phyloP scores from a whole-genome alignment of 2,797 vertebrate species.

The Pangasius macronema region DNA sequence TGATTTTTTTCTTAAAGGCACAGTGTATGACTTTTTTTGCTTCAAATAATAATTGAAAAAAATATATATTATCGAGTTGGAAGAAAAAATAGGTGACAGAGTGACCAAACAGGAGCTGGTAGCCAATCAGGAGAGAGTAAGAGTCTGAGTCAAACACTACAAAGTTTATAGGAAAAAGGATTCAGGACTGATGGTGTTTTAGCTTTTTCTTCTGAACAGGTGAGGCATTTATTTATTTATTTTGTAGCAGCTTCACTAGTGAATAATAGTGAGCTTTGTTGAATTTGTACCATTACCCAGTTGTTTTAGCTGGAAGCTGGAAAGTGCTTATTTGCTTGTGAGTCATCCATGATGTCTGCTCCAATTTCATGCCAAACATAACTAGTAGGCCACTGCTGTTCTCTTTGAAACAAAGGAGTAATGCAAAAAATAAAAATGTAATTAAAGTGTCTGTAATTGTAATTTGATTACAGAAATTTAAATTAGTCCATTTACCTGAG shows the following conservation, averaged over 20 bases:
- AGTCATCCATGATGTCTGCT: background rate
- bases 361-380: too few species aligned
- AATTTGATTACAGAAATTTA: too few species aligned
- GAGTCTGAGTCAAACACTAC: background rate
- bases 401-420: too few species aligned
- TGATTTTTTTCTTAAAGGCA: background rate
- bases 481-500: too few species aligned
- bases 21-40: background rate
- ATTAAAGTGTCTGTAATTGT: too few species aligned
- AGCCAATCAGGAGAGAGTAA: background rate
- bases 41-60: background rate
- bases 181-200: background rate
- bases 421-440: too few species aligned
- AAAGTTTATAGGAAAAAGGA: background rate
- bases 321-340: background rate
- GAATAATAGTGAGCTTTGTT: background rate
- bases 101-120: background rate
- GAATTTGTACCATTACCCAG: background rate
- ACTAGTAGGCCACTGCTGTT: too few species aligned
- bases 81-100: background rate
- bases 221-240: background rate
- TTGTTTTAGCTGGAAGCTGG: background rate
- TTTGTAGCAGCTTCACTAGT: background rate
- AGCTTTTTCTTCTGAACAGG: background rate
- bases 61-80: too few species aligned